phyloP scores from a whole-genome alignment of 2,113 vertebrate genomes.

The Syngnathus floridae region DNA sequence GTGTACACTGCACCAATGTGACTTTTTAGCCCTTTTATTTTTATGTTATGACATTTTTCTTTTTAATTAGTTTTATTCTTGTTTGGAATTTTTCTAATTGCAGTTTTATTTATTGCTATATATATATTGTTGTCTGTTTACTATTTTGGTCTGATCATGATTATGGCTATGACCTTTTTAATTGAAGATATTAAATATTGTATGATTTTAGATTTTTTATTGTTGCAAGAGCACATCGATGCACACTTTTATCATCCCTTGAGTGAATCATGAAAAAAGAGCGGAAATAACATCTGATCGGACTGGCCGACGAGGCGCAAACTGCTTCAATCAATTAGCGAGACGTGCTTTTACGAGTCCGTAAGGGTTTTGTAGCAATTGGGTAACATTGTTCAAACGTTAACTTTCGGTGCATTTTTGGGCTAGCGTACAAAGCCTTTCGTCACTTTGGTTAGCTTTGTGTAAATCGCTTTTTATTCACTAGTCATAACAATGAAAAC shows the following conservation, averaged over 20 bases:
- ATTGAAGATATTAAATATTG: background rate
- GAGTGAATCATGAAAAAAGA: background rate
- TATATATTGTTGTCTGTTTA: too few species aligned
- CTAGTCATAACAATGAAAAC: slow-evolving; percentile 7
- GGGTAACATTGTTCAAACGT: background rate
- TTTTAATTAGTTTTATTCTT: background rate
- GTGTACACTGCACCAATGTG: background rate
- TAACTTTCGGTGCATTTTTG: background rate
- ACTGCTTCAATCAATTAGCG: background rate
- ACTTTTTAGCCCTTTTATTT: background rate
- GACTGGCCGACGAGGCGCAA: background rate
- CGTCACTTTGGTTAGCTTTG: background rate
- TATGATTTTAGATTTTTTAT: background rate
- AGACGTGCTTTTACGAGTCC: background rate
- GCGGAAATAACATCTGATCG: background rate
- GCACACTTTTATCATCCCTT: background rate
- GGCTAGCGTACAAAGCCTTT: background rate
- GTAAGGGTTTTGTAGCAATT: background rate
- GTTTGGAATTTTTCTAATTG: background rate
- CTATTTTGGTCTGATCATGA: background rate
- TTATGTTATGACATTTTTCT: background rate
- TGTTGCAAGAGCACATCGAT: background rate
- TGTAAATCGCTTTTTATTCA: slow-evolving; percentile 1
- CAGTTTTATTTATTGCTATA: too few species aligned
- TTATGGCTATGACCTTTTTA: background rate